Base-by-base conservation (phyloP, 2,888 invertebrate genomes). In the Drosophila stalkeri region DNA sequence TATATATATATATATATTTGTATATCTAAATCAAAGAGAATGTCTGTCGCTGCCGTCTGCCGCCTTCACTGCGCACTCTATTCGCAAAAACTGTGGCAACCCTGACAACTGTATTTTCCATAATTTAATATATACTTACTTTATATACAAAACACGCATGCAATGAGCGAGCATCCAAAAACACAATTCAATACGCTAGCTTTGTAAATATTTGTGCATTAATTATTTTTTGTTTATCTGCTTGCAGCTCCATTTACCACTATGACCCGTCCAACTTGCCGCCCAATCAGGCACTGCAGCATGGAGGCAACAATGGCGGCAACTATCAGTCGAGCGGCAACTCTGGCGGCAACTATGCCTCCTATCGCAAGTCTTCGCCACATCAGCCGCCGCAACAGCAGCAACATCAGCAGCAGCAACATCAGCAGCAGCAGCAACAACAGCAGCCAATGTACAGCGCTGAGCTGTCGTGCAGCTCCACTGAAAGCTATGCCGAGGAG, bases 251-350 rank as follows among this genome's bases (percentile, higher is more conserved):
- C 80, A 91, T 93, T 80, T 93, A 93, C 86, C 93, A 93, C 88
- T 93, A 92, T 84, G 93, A 93, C 90, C 93, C 93, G 82, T 92
- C 93, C 85, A 93, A 93, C 80, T 84, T 93, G 89, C 93, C 93
- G 74, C 92, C 93, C 72, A 91, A 90, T 81, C 92, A 93, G 89
- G 89, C 91, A 75, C 83, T 90, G 41, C 83, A 73, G 64, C 83
- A 73, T 49, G 55, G 62, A 54, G 88, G 85, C 69, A 89, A 81
- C 64, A 82, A 60, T 59, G 64, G 69, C 37, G 65, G 56, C 65
- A 63, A 80, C 66, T 89, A 85, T 57, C 75, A 79, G 60, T 69
- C 89, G 39, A 67, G 80, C 46, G 80, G 81, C 59, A 65, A 66
- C 74, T 67, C 73, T 49, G 86, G 85, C 62, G 81, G 89, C 59